phyloP scores from a whole-genome alignment of 2,797 vertebrate species.

The Phrynocephalus vlangalii region DNA sequence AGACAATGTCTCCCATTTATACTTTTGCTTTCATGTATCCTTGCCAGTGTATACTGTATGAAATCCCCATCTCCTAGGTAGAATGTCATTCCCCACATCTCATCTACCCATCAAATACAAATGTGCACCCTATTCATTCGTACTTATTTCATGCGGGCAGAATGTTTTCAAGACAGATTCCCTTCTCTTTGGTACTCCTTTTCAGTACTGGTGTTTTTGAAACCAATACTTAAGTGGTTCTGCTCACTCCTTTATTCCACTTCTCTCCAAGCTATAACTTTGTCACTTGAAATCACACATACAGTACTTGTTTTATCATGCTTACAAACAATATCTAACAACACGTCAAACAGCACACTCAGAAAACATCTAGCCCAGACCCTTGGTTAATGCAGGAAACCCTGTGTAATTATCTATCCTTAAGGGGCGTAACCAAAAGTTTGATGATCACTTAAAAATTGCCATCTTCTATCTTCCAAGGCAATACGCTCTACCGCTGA shows the following conservation, averaged over 20 bases:
- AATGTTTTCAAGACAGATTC: not conserved
- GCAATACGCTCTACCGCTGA: not conserved
- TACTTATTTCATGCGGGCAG: not conserved
- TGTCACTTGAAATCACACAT: not conserved
- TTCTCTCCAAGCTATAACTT: not conserved
- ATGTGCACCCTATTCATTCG: not conserved
- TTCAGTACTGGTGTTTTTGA: too few species aligned
- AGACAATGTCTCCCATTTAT: too few species aligned
- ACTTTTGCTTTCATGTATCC: not conserved
- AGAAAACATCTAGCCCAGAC: not conserved
- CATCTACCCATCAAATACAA: not conserved
- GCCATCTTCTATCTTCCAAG: not conserved
- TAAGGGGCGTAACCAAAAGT: not conserved
- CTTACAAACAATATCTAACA: not conserved
- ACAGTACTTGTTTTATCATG: not conserved
- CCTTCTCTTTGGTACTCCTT: not conserved
- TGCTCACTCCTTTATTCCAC: not conserved
- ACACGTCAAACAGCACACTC: not conserved
- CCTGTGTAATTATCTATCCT: not conserved
- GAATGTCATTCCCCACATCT: not conserved
- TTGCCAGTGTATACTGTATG: not conserved
- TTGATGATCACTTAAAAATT: not conserved
- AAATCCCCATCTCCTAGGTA: not conserved
- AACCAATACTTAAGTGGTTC: not conserved
- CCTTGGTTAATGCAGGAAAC: not conserved